Evolutionary conservation across 2,113 vertebrate species (phyloP).

Genomic region (Propithecus coquereli): DNA sequence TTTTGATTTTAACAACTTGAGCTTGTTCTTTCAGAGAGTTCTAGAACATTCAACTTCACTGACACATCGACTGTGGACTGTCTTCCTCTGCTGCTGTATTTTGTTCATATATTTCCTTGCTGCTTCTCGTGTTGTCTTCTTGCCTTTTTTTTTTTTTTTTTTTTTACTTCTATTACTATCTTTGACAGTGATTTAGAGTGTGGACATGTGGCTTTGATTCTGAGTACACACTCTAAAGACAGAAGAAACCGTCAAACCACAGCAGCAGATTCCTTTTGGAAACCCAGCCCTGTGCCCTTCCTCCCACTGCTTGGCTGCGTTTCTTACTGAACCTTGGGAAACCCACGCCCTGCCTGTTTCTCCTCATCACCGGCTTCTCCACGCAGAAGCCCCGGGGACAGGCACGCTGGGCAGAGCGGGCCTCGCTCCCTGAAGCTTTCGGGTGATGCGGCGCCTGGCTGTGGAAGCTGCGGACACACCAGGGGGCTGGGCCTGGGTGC

Average conservation of each 20-base stretch:
- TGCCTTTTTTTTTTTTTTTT: no score
- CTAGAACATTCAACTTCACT: background rate
- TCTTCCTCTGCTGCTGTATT: background rate
- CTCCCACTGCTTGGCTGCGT: background rate
- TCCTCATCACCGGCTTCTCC: background rate
- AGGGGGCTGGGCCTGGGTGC: background rate
- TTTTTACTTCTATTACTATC: background rate
- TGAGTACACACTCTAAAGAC: background rate
- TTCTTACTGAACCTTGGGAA: background rate
- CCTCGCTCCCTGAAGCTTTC: no score
- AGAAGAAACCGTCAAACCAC: background rate
- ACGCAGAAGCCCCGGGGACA: background rate
- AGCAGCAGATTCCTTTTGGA: background rate
- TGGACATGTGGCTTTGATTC: background rate
- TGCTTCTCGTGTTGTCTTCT: background rate
- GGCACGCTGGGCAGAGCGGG: no score
- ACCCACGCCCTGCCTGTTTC: background rate
- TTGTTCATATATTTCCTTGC: background rate
- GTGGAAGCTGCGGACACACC: background rate
- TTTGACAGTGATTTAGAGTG: background rate
- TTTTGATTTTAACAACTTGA: background rate
- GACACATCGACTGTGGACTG: background rate
- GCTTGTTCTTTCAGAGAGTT: background rate
- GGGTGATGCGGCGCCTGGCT: background rate
- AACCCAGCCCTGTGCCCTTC: no score